Evolutionary conservation across 2,888 invertebrate species (phyloP), one percentile per base, ranked within the genome.

Genomic region (Dicyrtoma fusca): DNA sequence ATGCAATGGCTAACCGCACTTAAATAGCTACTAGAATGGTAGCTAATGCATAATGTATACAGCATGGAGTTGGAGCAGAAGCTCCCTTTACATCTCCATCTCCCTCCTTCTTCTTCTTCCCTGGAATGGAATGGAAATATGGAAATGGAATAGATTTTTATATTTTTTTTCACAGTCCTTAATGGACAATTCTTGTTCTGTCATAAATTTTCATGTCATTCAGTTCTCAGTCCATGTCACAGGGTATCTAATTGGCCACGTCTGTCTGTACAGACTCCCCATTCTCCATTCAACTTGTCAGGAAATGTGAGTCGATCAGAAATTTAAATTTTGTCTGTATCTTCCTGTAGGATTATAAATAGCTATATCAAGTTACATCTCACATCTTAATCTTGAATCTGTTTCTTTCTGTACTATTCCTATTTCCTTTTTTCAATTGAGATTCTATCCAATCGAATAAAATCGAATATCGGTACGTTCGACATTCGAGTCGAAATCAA

Each of bases 311-410:
- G 23, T n/a, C 10, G 3, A 13, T 14, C 57, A 25, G 57, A 57
- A 23, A 57, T 57, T 6, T 57, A 57, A 57, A 57, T 57, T 26
- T 4, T 57, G n/a, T n/a, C n/a, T n/a, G n/a, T n/a, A n/a, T n/a
- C n/a, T 57, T 25, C 11, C 3, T 57, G 1, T 23, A 6, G 25
- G 8, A 57, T 57, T 21, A 21, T 34, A 34, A 34, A 8, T 34
- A 34, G 34, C 34, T 8, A 34, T 34, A 34, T 34, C 34, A 8
- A 5, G 8, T 34, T 34, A 34, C 34, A 34, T 34, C 34, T 34
- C 8, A 8, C 34, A 34, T 34, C 34, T 34, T 34, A 34, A 34
- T 34, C 34, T 34, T 34, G 34, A 34, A 34, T 34, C 34, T 34
- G 34, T 34, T 8, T n/a, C n/a, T n/a, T n/a, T n/a, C n/a, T n/a